A percentile compares a stretch with the other conserved stretches of the same genome.
Conservation (phyloP, 2,113 vertebrate species). For the Pachycephala philippinensis region DNA sequence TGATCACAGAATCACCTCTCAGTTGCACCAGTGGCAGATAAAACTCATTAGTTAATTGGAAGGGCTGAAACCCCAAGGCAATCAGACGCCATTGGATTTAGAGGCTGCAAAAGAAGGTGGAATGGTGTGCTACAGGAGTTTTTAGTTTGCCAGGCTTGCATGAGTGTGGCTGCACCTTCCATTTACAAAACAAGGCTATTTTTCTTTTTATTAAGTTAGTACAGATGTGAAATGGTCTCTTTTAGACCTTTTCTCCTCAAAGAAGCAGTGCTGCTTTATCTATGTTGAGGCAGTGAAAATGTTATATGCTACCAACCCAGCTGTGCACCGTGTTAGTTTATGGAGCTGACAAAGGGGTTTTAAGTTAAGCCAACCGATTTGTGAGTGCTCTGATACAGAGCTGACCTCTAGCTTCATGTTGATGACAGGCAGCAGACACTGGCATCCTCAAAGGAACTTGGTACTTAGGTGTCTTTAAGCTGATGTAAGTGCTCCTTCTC, state of each 20-base stretch:
- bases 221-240: not conserved
- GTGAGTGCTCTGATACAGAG: not conserved
- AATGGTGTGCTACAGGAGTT: not conserved
- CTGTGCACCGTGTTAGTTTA: not conserved
- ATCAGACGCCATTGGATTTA: not conserved
- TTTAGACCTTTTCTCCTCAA: not conserved
- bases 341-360: conserved; percentile 2
- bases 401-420: not conserved
- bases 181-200: not conserved
- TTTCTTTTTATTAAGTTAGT: not conserved
- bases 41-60: conserved; percentile 1
- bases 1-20: not conserved
- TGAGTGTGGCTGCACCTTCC: not conserved
- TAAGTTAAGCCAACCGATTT: conserved; percentile 1
- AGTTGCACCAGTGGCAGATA: not conserved
- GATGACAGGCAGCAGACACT: not conserved
- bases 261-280: not conserved
- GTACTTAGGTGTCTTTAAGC: not conserved
- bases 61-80: not conserved
- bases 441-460: not conserved
- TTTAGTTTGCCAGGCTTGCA: not conserved
- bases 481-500: not conserved
- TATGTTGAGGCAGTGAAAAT: not conserved
- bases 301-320: not conserved
- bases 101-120: not conserved